A percentile compares a stretch with the other conserved stretches of the same genome.
Evolutionary conservation across 2,797 vertebrate species (phyloP).

Genomic region (Premnoplex brunnescens): DNA sequence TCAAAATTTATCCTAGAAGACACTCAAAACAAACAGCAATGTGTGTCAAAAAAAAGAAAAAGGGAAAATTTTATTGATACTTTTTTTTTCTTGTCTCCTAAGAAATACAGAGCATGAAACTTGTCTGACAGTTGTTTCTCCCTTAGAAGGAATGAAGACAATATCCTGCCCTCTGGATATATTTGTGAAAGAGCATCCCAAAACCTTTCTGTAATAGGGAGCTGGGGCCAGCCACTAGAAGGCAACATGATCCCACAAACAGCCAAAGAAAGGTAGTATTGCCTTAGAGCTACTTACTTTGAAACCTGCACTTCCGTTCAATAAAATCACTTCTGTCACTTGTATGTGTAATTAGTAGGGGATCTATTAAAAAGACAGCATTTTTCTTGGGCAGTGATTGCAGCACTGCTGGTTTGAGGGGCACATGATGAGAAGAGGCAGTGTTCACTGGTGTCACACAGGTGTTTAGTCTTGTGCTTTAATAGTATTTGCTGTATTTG

Average conservation of each 20-base stretch:
- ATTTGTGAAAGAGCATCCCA: neutral
- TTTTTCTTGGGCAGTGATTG: neutral
- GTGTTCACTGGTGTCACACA: neutral
- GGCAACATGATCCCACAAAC: slow-evolving; percentile 56
- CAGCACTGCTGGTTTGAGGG: neutral
- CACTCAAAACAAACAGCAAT: neutral
- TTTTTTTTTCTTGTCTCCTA: neutral
- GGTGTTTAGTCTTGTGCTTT: neutral
- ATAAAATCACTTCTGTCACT: neutral
- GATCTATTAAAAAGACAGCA: neutral
- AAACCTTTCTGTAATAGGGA: neutral
- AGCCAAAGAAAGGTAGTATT: neutral
- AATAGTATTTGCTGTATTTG: neutral
- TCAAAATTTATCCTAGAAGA: neutral
- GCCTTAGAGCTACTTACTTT: neutral
- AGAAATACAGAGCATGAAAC: neutral
- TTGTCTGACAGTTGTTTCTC: neutral
- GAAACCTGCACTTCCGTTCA: neutral
- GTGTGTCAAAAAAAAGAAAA: neutral
- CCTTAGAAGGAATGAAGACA: neutral
- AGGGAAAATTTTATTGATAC: neutral
- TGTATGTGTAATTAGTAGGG: neutral
- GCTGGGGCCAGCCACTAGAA: slow-evolving; percentile 57
- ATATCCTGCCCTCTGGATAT: neutral
- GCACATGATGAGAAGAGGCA: neutral